Conservation (phyloP, 35 echinoderm and acorn worm species). For the Acanthaster planci region DNA sequence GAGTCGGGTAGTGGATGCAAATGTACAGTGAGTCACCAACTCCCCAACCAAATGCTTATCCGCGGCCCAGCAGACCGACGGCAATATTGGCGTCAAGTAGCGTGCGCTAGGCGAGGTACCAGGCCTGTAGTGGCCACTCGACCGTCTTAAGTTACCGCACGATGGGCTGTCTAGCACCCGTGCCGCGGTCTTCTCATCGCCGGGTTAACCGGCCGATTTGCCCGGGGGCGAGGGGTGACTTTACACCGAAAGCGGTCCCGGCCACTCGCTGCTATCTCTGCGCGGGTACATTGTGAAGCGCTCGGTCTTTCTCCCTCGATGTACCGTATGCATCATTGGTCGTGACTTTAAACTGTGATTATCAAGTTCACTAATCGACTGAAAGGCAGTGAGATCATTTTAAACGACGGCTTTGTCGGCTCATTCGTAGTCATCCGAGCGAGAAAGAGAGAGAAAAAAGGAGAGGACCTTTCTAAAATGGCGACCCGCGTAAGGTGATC, state of each 20-base stretch:
- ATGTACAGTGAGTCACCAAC: slow-evolving; percentile 14
- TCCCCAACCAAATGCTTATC: neutral
- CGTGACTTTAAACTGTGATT: too few species aligned
- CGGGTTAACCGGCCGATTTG: slow-evolving; percentile 30
- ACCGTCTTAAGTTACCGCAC: slow-evolving; percentile 18
- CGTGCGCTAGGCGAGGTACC: neutral
- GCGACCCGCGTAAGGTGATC: too few species aligned
- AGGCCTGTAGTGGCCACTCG: slow-evolving; percentile 23
- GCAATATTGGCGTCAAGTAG: slow-evolving; percentile 28
- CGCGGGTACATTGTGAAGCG: too few species aligned
- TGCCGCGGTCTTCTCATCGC: neutral
- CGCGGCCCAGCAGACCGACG: slow-evolving; percentile 13
- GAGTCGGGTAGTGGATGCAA: neutral
- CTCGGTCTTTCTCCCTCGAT: too few species aligned
- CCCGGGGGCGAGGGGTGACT: slow-evolving; percentile 18
- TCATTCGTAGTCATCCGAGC: too few species aligned
- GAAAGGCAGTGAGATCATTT: too few species aligned
- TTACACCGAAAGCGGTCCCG: slow-evolving; percentile 19
- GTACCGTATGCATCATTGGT: too few species aligned
- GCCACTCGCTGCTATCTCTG: neutral
- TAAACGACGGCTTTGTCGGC: too few species aligned
- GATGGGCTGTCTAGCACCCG: slow-evolving; percentile 5
- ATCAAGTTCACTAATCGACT: too few species aligned
- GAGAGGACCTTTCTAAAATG: too few species aligned
- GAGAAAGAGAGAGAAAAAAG: too few species aligned